Base-by-base conservation (phyloP, 1,140 invertebrate species). In the Diprion similis region DNA sequence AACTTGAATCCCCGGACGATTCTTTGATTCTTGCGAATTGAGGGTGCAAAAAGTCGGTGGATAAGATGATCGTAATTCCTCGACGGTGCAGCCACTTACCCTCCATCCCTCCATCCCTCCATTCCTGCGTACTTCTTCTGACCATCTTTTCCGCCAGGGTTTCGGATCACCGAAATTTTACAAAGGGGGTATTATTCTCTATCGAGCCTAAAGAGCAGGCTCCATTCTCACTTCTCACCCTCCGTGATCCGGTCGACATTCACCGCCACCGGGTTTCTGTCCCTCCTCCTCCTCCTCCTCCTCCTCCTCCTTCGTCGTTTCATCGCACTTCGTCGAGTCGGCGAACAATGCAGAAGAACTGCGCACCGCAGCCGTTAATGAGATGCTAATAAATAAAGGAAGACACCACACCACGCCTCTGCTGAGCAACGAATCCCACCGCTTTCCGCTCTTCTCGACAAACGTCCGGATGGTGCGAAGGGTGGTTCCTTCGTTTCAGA, bases 321-420 rank as follows among this genome's bases (percentile, higher is more conserved):
- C n/a, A 59, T 59, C 51, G 11, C 51, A 59, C 51, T 59, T 37
- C 51, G 51, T 15, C 51, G 51, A 13, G 51, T 4, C n/a, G 4
- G n/a, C 66, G 76, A 69, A 83, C 82, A 83, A 83, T 83, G 78
- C 77, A 70, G 77, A 78, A 70, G 77, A 78, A 73, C 78, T 37
- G 24, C 1, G 24, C 24, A 6, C 24, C 24, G 2, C 24, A 37
- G 75, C 77, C 79, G 80, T 82, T 82, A 83, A 83, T 82, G 81
- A 82, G 79, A 79, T 76, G 75, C 76, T 79, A 79, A 78, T 81
- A 76, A 80, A 79, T 76, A 75, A 71, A 71, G 75, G 75, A 75
- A 72, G 71, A 77, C 74, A 74, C 74, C 73, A 78, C 73, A 78
- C 73, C 71, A 69, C 68, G 75, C 51, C 51, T 59, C 51, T 6